Conservation (phyloP, 2,888 invertebrate species). For the Synanthedon vespiformis region DNA sequence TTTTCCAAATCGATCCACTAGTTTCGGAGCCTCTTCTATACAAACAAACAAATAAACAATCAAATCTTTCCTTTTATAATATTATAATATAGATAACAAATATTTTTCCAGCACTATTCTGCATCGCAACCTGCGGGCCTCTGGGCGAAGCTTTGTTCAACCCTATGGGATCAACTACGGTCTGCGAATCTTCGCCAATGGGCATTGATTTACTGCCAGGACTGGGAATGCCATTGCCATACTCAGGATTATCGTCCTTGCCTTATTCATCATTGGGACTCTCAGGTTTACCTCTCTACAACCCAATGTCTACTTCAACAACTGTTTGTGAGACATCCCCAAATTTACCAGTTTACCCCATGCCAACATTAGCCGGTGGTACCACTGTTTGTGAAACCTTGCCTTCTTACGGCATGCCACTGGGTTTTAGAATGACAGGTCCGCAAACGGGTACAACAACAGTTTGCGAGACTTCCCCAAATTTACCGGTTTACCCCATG, state of each 20-base stretch:
- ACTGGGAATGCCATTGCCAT: not conserved
- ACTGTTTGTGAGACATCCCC: constrained; percentile 7
- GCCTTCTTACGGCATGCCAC: constrained; percentile 1
- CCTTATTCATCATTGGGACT: constrained; percentile 9
- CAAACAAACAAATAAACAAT: too few relatives aligned
- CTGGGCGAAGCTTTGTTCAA: constrained; percentile 10
- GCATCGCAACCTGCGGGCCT: constrained; percentile 28
- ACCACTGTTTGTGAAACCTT: constrained; percentile 10
- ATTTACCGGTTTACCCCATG: not conserved
- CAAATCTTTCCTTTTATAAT: too few relatives aligned
- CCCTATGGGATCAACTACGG: constrained; percentile 13
- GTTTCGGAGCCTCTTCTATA: too few relatives aligned
- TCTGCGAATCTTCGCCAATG: constrained; percentile 24
- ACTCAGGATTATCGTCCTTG: not conserved
- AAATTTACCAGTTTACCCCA: not conserved
- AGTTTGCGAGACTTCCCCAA: constrained; percentile 11
- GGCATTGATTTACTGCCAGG: constrained; percentile 1
- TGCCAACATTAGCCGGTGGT: not conserved
- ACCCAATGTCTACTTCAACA: not conserved
- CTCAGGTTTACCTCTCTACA: constrained; percentile 3
- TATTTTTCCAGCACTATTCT: constrained; percentile 26
- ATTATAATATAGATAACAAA: too few relatives aligned
- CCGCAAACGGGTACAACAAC: constrained; percentile 5
- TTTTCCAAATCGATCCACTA: too few relatives aligned
- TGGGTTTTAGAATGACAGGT: not conserved